phyloP scores from a whole-genome alignment of 53 echinoderm and acorn worm genomes.

The Echinometra lucunter region DNA sequence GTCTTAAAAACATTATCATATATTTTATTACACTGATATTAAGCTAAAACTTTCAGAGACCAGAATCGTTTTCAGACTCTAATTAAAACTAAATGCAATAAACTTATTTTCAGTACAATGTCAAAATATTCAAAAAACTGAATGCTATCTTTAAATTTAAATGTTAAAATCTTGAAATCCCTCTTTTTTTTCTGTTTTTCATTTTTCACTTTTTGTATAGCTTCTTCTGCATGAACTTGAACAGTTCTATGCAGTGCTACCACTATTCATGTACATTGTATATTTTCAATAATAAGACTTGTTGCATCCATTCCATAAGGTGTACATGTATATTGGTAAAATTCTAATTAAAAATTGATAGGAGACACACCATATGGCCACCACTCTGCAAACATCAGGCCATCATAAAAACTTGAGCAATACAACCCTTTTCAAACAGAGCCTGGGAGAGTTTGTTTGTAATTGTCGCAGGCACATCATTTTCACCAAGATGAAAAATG shows the following conservation, averaged over 20 bases:
- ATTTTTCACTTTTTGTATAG: too few species aligned
- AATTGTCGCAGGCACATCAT: background rate
- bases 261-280: background rate
- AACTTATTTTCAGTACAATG: too few species aligned
- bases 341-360: conserved; percentile 37
- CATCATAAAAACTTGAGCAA: conserved; percentile 45
- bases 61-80: too few species aligned
- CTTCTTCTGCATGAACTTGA: too few species aligned
- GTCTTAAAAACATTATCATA: too few species aligned
- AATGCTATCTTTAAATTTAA: too few species aligned
- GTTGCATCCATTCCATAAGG: background rate
- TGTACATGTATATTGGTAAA: background rate
- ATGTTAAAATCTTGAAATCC: too few species aligned
- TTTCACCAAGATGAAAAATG: background rate
- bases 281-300: background rate
- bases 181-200: too few species aligned
- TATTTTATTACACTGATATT: too few species aligned
- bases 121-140: too few species aligned
- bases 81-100: too few species aligned
- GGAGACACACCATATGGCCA: conserved; percentile 33
- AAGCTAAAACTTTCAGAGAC: too few species aligned
- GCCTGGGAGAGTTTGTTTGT: conserved; percentile 34
- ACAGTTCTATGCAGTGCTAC: background rate
- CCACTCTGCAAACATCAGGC: conserved; percentile 14
- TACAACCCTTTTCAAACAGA: conserved; percentile 44